phyloP scores from a whole-genome alignment of 92 coral and sea anemone genomes.

The Nematostella vectensis region DNA sequence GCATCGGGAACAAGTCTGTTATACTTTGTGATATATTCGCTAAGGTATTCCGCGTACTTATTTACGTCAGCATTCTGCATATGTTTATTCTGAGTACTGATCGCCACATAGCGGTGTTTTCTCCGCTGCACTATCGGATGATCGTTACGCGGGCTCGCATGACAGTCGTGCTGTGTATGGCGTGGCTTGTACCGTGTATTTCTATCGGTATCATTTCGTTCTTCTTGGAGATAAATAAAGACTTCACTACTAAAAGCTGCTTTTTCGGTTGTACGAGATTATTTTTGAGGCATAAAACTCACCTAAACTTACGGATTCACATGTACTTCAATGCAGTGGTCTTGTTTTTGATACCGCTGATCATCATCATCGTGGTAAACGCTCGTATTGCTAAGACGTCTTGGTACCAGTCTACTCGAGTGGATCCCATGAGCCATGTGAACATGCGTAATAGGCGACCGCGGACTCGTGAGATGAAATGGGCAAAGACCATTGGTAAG shows the following conservation, averaged over 20 bases:
- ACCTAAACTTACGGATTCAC: constrained; percentile 4
- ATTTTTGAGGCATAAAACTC: constrained; percentile 5
- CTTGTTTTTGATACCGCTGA: constrained; percentile 39
- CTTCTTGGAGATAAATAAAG: not conserved
- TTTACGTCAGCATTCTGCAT: constrained; percentile 46
- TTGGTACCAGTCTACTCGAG: constrained; percentile 66
- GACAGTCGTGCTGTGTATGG: constrained; percentile 8
- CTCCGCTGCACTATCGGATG: constrained; percentile 38
- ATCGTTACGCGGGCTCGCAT: constrained; percentile 27
- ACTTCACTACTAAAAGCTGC: constrained; percentile 2
- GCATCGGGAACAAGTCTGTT: not conserved
- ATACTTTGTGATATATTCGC: constrained; percentile 23
- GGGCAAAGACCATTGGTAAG: constrained; percentile 64
- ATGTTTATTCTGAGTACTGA: constrained; percentile 43
- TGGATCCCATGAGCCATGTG: constrained; percentile 19
- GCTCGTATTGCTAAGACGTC: constrained; percentile 43
- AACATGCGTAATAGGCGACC: constrained; percentile 16
- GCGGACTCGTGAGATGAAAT: constrained; percentile 46
- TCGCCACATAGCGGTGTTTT: constrained; percentile 54
- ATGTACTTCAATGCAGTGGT: constrained; percentile 17
- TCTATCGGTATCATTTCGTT: constrained; percentile 19
- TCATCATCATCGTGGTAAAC: constrained; percentile 39
- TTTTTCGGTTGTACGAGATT: constrained; percentile 32
- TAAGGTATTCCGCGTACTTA: constrained; percentile 18
- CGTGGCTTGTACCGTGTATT: constrained; percentile 29